Conservation (phyloP, 2,888 invertebrate genomes). For the Meloe dianella region DNA sequence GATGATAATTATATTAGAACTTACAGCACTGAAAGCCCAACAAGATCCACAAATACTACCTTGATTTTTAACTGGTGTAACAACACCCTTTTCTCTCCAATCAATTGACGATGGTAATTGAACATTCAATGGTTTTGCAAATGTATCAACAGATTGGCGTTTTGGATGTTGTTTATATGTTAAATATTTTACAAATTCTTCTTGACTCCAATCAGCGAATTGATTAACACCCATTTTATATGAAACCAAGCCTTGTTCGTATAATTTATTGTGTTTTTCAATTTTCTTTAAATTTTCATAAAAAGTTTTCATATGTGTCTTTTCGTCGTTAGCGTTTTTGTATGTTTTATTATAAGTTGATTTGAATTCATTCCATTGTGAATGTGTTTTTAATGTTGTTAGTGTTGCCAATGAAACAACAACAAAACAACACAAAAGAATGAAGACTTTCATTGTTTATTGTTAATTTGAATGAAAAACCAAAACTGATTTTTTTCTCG, state of each 20-base stretch:
- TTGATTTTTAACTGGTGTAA: slow-evolving; percentile 84
- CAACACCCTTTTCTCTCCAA: slow-evolving; percentile 80
- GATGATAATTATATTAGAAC: slow-evolving; percentile 65
- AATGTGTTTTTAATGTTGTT: background rate
- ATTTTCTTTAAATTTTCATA: slow-evolving; percentile 34
- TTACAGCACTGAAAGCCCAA: slow-evolving; percentile 83
- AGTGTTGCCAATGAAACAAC: too few species aligned
- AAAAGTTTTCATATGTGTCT: slow-evolving; percentile 6
- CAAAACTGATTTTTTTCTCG: too few species aligned
- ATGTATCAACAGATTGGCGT: too few species aligned
- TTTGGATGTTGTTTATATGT: background rate
- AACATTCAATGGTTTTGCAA: background rate
- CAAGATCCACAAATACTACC: slow-evolving; percentile 83
- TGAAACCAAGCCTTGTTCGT: slow-evolving; percentile 28
- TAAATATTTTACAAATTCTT: background rate
- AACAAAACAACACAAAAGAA: background rate
- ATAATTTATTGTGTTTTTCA: slow-evolving; percentile 34
- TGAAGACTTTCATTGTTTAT: background rate
- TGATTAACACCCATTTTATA: slow-evolving; percentile 36
- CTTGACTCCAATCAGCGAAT: slow-evolving; percentile 46
- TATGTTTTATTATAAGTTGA: background rate
- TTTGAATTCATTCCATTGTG: background rate
- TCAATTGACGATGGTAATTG: slow-evolving; percentile 61
- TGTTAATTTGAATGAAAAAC: too few species aligned
- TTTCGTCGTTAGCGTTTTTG: background rate